phyloP scores from a whole-genome alignment of 2,888 invertebrate species.

The Bombylius major region DNA sequence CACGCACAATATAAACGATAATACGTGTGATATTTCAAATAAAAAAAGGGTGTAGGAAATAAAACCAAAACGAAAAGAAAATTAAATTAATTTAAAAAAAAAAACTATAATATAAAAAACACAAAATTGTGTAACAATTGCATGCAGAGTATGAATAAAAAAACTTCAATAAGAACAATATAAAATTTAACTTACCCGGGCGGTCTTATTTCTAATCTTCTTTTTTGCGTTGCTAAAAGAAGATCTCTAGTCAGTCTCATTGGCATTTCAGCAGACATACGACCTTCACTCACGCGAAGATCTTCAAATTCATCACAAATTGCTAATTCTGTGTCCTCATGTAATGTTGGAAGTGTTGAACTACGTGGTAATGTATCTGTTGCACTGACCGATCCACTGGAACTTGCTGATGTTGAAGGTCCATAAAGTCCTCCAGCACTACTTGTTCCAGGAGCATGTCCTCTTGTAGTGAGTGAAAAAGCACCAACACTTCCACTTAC shows the following conservation, averaged over 20 bases:
- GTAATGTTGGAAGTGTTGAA: constrained; percentile 63
- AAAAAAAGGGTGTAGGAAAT: constrained; percentile 18
- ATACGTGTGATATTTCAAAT: background rate
- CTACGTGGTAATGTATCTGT: constrained; percentile 40
- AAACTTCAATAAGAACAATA: background rate
- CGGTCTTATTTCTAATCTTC: constrained; percentile 48
- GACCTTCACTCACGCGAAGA: constrained; percentile 23
- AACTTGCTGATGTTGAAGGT: constrained; percentile 35
- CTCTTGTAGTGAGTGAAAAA: background rate
- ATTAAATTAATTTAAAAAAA: constrained; percentile 15
- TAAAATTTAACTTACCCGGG: constrained; percentile 43
- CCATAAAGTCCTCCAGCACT: constrained; percentile 24
- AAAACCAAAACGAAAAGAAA: constrained; percentile 20
- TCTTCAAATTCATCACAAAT: constrained; percentile 35
- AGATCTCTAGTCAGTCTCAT: constrained; percentile 65
- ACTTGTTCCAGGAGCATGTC: constrained; percentile 8
- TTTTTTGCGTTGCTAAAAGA: constrained; percentile 65
- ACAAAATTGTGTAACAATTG: constrained; percentile 22
- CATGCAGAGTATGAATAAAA: constrained; percentile 18
- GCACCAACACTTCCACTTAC: constrained; percentile 14
- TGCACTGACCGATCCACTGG: constrained; percentile 35
- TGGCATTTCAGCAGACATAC: constrained; percentile 33
- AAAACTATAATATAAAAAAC: constrained; percentile 28
- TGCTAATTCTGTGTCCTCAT: constrained; percentile 68
- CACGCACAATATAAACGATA: too few species aligned